Evolutionary conservation across 2,113 vertebrate species (phyloP).

Genomic region (Pomatostomus ruficeps): DNA sequence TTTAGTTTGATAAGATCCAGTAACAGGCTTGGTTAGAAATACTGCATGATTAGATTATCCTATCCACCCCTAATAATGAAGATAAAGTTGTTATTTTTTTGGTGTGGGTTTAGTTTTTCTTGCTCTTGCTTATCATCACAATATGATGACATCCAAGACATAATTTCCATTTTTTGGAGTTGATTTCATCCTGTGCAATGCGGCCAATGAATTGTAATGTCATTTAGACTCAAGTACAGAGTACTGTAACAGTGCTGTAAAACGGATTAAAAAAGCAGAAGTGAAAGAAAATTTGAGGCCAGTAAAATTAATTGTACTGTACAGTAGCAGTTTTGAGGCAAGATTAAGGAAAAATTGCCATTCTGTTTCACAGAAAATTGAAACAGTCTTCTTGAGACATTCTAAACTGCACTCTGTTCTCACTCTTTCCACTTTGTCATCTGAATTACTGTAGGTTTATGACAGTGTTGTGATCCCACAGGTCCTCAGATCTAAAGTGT

Average conservation of each 20-base stretch:
- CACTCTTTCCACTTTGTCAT: neutral
- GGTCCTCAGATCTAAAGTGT: neutral
- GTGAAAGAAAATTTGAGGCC: neutral
- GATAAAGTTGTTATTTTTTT: neutral
- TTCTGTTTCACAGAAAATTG: neutral
- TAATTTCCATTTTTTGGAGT: neutral
- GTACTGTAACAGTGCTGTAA: neutral
- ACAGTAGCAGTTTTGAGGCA: neutral
- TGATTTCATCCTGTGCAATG: neutral
- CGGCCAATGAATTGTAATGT: neutral
- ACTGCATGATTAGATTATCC: neutral
- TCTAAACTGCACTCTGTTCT: neutral
- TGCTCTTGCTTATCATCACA: neutral
- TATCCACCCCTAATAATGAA: neutral
- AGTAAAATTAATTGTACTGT: neutral
- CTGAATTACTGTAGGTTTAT: neutral
- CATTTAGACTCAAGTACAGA: neutral
- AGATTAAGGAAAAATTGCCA: neutral
- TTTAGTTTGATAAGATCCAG: constrained; percentile 39
- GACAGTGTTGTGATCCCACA: neutral
- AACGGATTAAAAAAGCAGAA: neutral
- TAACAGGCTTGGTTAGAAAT: constrained; percentile 11
- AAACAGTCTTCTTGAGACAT: neutral
- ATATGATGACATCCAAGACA: neutral
- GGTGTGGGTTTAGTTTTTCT: neutral